Evolutionary conservation across 2,888 invertebrate species (phyloP), one percentile per base, ranked within the genome.

Genomic region (Stenotaenia linearis): DNA sequence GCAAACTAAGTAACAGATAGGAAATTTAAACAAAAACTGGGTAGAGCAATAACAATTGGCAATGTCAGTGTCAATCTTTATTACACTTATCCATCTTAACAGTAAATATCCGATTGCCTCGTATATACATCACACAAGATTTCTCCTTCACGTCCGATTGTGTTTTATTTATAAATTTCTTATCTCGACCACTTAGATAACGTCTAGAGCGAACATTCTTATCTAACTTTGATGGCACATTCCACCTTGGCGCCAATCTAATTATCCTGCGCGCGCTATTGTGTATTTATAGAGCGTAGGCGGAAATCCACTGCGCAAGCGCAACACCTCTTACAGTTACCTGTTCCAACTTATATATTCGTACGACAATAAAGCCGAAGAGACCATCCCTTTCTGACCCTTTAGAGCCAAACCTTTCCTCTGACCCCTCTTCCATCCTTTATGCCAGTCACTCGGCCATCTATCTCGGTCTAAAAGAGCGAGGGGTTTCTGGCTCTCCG

Each of bases 221-320:
- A 69, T 69, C 69, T 69, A 69, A 25, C 69, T 69, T 69, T 69
- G 69, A 69, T 69, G 69, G 25, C 28, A 69, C 69, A 69, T 69
- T 69, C 69, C 69, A 69, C 28, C 69, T 28, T 69, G 69, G 69
- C 69, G 69, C 69, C 69, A 28, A 69, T 69, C 69, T 69, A 69
- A 69, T 69, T 69, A 69, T 28, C 69, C 69, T 69, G 69, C 56
- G 56, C 56, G 18, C 21, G 56, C 69, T 28, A 69, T 69, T 69
- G 69, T 69, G 69, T 69, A 69, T 69, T 69, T 69, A 69, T 69
- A 69, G 69, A n/a, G 69, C 23, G 69, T 69, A 69, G 69, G 69
- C 25, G 69, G 28, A 6, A 69, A 69, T n/a, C 28, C n/a, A 69
- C 23, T 69, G 69, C 69, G 69, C 25, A 69, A 28, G n/a, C 28